Base-by-base conservation (phyloP, 2,888 invertebrate species). In the Ashinkailepas kermadecensis region DNA sequence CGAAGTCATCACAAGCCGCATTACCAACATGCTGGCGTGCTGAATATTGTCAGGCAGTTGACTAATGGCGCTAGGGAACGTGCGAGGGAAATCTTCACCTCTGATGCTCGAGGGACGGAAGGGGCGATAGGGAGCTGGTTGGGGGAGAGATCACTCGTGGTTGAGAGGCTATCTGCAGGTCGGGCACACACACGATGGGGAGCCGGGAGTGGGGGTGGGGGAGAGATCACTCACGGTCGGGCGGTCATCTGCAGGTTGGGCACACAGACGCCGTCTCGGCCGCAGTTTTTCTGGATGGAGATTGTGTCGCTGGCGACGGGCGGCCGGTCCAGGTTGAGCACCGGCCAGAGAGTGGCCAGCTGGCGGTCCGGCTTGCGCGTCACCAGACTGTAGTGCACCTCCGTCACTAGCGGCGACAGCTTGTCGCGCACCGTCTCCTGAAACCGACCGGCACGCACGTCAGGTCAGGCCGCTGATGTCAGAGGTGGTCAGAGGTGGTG, bases 281-380 rank as follows among this genome's bases (percentile, higher is more conserved):
- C 98, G 87, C 99, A 99, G 87, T 98, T 95, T 90, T 97, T 97
- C 87, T 93, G 92, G 82, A 98, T 95, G 85, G 92, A 92, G 78
- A 96, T 91, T 0, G 93, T 91, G 87, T 95, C 95, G 10, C 23
- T 23, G 79, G 58, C 91, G 0, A 95, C 94, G 0, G 90, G 90
- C 21, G 95, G 56, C 0, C 18, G 54, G 54, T 74, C 54, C 54
- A 56, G 74, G 54, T 54, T 56, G 10, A 74, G 74, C 54, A 74
- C 74, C 3, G 74, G 74, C 74, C 21, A n/a, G 83, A 58, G 64
- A 78, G 25, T 9, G 56, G 80, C 81, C 21, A 58, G 67, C 25
- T 21, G 23, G 62, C 80, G 65, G 39, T 56, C 65, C 39, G 54
- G 87, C 85, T 82, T 81, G 78, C 85, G 82, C 78, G 81, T 84